These are phyloP conservation scores for Eupleurogrammus muticus DNA, from an alignment of 2,797 vertebrate genomes.

Conservation along the genomic window DNA sequence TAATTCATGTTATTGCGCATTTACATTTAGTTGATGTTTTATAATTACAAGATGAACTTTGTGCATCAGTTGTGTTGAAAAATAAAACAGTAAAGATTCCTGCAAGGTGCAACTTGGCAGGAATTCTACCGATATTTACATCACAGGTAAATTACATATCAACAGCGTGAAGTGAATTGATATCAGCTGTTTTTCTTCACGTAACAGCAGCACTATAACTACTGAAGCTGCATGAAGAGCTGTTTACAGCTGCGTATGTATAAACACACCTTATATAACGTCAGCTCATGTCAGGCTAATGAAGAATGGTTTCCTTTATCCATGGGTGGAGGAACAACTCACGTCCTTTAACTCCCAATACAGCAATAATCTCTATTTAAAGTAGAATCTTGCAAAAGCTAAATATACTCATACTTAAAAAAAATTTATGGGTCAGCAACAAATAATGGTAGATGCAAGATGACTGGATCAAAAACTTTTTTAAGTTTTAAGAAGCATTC, in stretches of 20 bases:
- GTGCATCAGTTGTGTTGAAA: background rate
- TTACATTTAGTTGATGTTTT: too few relatives aligned
- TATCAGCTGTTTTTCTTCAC: background rate
- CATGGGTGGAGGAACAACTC: background rate
- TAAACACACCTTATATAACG: conserved; percentile 40
- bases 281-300: conserved; percentile 1
- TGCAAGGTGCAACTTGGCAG: background rate
- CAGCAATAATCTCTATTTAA: too few relatives aligned
- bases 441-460: too few relatives aligned
- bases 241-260: conserved; percentile 57
- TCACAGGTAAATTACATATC: background rate
- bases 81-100: too few relatives aligned
- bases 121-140: background rate
- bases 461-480: too few relatives aligned
- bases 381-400: too few relatives aligned
- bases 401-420: too few relatives aligned
- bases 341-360: background rate
- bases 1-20: too few relatives aligned
- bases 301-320: background rate
- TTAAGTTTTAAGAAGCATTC: too few relatives aligned
- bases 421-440: too few relatives aligned
- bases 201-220: background rate
- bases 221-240: conserved; percentile 22
- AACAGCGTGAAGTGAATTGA: too few relatives aligned
- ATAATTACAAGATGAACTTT: too few relatives aligned